A percentile compares a stretch with the other conserved stretches of the same genome.
phyloP scores from a whole-genome alignment of 1,140 invertebrate species.

The Orussus abietinus region DNA sequence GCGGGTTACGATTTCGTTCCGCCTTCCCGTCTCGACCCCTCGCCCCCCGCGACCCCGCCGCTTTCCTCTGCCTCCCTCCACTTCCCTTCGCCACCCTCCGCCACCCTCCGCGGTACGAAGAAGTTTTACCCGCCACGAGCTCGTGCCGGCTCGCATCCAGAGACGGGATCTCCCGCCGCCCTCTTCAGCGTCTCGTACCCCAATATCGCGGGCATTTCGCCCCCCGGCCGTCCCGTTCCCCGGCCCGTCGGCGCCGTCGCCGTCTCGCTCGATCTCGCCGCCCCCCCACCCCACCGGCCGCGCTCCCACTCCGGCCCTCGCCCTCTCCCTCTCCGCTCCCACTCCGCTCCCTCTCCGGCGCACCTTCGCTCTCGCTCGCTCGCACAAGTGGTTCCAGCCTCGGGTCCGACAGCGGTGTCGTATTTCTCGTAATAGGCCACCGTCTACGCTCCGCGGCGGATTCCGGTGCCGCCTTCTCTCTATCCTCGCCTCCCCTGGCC shows the following conservation, averaged over 20 bases:
- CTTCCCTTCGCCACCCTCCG: constrained; percentile 2
- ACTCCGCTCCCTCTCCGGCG: constrained; percentile 9
- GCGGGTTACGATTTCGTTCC: background rate
- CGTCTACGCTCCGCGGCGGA: constrained; percentile 17
- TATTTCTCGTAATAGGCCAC: constrained; percentile 9
- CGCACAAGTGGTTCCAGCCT: constrained; percentile 14
- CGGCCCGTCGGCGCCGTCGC: constrained; percentile 19
- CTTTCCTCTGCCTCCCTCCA: constrained; percentile 12
- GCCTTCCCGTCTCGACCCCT: background rate
- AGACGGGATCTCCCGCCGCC: background rate
- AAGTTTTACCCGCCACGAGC: constrained; percentile 6
- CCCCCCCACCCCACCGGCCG: background rate
- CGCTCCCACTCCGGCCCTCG: background rate
- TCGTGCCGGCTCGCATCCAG: background rate
- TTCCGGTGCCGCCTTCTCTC: background rate
- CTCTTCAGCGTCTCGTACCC: background rate
- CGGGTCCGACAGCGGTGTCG: constrained; percentile 8
- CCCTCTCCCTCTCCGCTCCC: background rate
- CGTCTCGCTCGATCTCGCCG: constrained; percentile 22
- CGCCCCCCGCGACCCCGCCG: constrained; percentile 8
- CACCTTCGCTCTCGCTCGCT: constrained; percentile 19
- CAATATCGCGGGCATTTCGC: constrained; percentile 13
- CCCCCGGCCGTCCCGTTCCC: constrained; percentile 20
- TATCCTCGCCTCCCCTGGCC: constrained; percentile 13
- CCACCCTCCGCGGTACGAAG: constrained; percentile 2